phyloP scores from a whole-genome alignment of 2,888 invertebrate genomes.

The Scaptomyza reducta region DNA sequence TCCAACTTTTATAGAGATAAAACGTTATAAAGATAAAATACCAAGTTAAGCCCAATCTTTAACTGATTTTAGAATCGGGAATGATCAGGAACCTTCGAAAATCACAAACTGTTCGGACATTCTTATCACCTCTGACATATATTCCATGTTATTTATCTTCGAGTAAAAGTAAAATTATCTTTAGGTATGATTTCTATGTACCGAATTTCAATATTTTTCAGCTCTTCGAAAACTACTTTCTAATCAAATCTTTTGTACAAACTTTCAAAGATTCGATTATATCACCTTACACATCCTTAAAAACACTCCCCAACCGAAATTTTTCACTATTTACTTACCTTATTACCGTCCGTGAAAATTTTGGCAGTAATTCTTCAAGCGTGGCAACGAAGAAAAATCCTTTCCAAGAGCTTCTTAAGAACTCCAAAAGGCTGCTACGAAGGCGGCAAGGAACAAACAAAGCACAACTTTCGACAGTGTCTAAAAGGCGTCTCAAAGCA shows the following conservation, averaged over 20 bases:
- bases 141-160: too few relatives aligned
- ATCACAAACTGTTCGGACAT: too few relatives aligned
- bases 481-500: conserved; percentile 56
- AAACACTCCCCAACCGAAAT: too few relatives aligned
- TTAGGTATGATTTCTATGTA: background rate
- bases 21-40: too few relatives aligned
- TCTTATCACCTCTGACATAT: too few relatives aligned
- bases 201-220: too few relatives aligned
- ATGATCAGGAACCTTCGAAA: too few relatives aligned
- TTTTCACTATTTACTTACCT: conserved; percentile 75
- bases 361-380: conserved; percentile 82
- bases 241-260: background rate
- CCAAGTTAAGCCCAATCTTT: too few relatives aligned
- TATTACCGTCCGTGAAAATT: conserved; percentile 85
- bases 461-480: conserved; percentile 55
- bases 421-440: conserved; percentile 3
- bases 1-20: too few relatives aligned
- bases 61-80: background rate
- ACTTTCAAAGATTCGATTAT: background rate
- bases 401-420: conserved; percentile 32
- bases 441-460: conserved; percentile 31
- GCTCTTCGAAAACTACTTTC: too few relatives aligned
- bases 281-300: background rate
- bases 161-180: too few relatives aligned
- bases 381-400: conserved; percentile 73